These are phyloP conservation scores for Myotis yumanensis DNA, from an alignment of 2,113 vertebrate species.

Conservation along the genomic window DNA sequence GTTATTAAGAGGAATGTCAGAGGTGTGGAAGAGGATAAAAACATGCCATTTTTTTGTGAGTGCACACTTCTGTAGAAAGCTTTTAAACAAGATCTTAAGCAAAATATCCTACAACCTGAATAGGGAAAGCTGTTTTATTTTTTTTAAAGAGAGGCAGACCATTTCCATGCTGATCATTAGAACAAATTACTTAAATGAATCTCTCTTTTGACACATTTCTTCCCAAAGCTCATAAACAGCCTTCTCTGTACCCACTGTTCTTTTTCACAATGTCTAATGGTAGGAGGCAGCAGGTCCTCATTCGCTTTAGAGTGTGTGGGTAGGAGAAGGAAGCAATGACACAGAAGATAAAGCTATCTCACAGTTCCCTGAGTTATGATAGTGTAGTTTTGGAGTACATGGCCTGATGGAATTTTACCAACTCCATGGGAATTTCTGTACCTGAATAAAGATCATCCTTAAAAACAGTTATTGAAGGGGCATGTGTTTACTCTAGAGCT, in stretches of 20 bases:
- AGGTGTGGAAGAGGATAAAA: not conserved
- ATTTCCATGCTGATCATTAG: not conserved
- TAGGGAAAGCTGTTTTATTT: not conserved
- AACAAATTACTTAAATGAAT: not conserved
- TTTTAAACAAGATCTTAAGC: not conserved
- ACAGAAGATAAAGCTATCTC: not conserved
- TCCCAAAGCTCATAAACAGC: not conserved
- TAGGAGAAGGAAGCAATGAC: not conserved
- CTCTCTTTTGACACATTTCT: not conserved
- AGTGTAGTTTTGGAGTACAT: not conserved
- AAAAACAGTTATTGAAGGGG: not conserved
- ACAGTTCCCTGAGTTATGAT: not conserved
- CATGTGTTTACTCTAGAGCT: not conserved
- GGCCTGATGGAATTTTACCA: not conserved
- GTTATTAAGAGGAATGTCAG: not conserved
- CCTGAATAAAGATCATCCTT: not conserved
- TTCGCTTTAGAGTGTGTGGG: not conserved
- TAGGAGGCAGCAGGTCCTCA: not conserved
- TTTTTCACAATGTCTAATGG: not conserved
- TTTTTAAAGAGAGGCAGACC: too few species aligned
- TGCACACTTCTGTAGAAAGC: not conserved
- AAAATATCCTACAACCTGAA: not conserved
- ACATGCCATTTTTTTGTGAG: not conserved
- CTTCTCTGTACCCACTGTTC: not conserved
- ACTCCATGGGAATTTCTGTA: not conserved